phyloP scores from a whole-genome alignment of 2,888 invertebrate species.

The Lithophane socia region DNA sequence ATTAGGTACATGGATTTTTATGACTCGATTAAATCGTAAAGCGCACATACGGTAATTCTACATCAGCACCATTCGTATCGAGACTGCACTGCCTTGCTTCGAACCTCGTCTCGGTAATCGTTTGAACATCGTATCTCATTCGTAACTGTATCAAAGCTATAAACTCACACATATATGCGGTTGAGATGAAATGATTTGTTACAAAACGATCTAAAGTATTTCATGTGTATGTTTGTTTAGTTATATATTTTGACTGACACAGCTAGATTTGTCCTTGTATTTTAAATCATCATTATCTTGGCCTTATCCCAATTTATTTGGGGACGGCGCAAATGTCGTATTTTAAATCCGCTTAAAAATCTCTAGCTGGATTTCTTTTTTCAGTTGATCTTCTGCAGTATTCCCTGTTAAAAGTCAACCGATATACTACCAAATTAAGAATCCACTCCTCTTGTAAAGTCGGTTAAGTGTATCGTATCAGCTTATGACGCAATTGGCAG shows the following conservation, averaged over 20 bases:
- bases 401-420: background rate
- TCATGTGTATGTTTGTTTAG: background rate
- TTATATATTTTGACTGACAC: background rate
- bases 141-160: conserved; percentile 6
- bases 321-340: background rate
- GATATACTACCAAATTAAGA: background rate
- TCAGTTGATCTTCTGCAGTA: background rate
- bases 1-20: conserved; percentile 26
- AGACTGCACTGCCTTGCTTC: background rate
- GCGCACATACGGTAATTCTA: conserved; percentile 8
- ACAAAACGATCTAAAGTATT: background rate
- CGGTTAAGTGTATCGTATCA: conserved; percentile 6
- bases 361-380: background rate
- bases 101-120: conserved; percentile 3
- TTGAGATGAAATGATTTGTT: background rate
- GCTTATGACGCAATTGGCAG: conserved; percentile 54
- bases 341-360: background rate
- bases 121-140: conserved; percentile 1
- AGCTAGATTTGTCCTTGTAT: background rate
- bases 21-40: conserved; percentile 32
- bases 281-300: background rate
- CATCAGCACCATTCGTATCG: conserved; percentile 14
- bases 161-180: background rate
- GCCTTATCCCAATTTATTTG: background rate
- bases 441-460: background rate